Evolutionary conservation across 2,888 invertebrate species (phyloP), one percentile per base, ranked within the genome.

Genomic region (Macrosiphum euphorbiae): DNA sequence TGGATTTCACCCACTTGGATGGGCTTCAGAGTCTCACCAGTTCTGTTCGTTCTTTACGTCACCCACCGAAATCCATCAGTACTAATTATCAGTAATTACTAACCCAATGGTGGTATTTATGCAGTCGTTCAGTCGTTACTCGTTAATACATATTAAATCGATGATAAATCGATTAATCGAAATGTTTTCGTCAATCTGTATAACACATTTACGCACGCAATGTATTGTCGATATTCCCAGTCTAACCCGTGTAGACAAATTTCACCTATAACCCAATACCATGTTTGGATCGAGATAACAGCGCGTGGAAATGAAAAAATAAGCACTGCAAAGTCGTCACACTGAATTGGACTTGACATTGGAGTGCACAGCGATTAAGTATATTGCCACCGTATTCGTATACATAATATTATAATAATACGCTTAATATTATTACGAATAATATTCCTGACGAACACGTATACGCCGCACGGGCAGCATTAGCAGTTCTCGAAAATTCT

Each of bases 321-420:
- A 50, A 91, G n/a, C 85, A 44, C 55, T n/a, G 35, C 84, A 28
- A 44, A 50, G 86, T 50, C 86, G 50, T 92, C 44, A 61, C 47
- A 8, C 61, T 35, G 61, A 67, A 92, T 58, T 92, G 92, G 87
- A 92, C 92, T 92, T 92, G 92, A 92, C 92, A 92, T 92, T 92
- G 92, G 87, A 92, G 87, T 44, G 85, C 35, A 50, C 11, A 10
- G 61, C 58, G 61, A 87, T 87, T 87, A 92, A 28, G 13, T 91
- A n/a, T 47, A n/a, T 47, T 35, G 61, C 86, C 85, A 47, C 61
- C 41, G 85, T 26, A 85, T 44, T 50, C n/a, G 47, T 41, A 5
- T 5, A 44, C 44, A 85, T 16, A 44, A 16, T 28, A 2, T 13
- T 28, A 2, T 13, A 28, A 86, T 28, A 47, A 67, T 35, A 67